Evolutionary conservation across 1,140 invertebrate genomes (phyloP).

Genomic region (Pseudomyrmex pallidus): DNA sequence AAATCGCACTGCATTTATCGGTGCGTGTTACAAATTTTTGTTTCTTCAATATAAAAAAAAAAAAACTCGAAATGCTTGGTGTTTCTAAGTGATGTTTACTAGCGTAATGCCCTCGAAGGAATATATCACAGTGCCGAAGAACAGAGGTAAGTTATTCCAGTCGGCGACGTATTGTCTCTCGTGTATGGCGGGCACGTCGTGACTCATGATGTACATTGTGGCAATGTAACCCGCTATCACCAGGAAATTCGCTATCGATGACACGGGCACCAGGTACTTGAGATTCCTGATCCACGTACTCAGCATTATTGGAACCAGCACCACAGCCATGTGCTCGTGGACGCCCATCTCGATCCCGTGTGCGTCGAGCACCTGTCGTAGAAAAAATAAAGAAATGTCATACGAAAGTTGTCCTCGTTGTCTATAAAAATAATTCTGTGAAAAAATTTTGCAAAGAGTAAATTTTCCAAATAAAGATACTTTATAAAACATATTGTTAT

Average conservation of each 20-base stretch:
- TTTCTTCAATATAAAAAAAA: no score
- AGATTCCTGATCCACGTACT: slow-evolving; percentile 91
- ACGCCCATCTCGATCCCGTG: slow-evolving; percentile 87
- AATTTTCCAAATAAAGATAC: no score
- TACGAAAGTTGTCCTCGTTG: no score
- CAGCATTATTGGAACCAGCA: slow-evolving; percentile 90
- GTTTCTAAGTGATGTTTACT: slow-evolving; percentile 84
- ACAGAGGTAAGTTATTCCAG: slow-evolving; percentile 88
- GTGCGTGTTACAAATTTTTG: no score
- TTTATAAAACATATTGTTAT: no score
- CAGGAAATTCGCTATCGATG: slow-evolving; percentile 90
- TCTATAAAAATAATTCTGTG: no score
- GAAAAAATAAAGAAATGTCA: neutral
- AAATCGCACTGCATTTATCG: no score
- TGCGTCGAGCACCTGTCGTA: slow-evolving; percentile 87
- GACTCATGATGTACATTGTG: slow-evolving; percentile 89
- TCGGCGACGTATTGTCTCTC: slow-evolving; percentile 86
- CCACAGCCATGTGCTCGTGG: slow-evolving; percentile 89
- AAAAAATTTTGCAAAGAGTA: no score
- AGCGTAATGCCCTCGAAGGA: slow-evolving; percentile 93
- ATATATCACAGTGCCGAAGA: slow-evolving; percentile 92
- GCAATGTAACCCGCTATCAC: slow-evolving; percentile 88
- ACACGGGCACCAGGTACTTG: slow-evolving; percentile 90
- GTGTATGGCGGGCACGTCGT: slow-evolving; percentile 88
- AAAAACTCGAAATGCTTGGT: neutral